phyloP scores from a whole-genome alignment of 2,113 vertebrate species.

The Irena cyanogastra region DNA sequence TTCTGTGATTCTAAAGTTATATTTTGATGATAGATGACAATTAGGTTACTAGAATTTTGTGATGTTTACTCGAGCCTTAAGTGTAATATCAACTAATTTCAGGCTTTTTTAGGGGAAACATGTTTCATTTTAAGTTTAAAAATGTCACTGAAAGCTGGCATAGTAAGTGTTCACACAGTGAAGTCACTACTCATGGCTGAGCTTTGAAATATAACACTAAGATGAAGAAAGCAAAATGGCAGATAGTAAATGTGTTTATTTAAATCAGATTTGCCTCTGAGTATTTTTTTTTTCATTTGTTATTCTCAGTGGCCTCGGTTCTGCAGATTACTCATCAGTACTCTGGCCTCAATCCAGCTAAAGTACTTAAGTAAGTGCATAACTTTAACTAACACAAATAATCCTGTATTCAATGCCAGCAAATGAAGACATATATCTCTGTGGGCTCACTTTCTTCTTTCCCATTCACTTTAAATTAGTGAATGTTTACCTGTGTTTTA shows the following conservation, averaged over 20 bases:
- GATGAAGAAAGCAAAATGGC: background rate
- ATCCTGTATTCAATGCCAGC: background rate
- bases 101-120: background rate
- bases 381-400: constrained; percentile 46
- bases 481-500: background rate
- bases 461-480: background rate
- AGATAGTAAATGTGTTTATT: background rate
- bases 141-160: background rate
- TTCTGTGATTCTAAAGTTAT: background rate
- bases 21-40: background rate
- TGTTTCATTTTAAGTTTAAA: background rate
- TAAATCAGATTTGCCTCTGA: constrained; percentile 15
- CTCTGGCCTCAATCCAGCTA: constrained; percentile 38
- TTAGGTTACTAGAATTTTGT: background rate
- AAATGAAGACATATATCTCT: background rate
- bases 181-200: background rate
- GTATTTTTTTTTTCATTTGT: background rate
- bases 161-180: background rate
- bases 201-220: background rate
- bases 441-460: background rate
- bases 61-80: background rate
- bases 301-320: constrained; percentile 2
- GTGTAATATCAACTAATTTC: background rate
- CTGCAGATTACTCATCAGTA: constrained; percentile 17
- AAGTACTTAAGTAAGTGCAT: constrained; percentile 27